Conservation (phyloP, 1,140 invertebrate genomes). For the Penaeus japonicus region DNA sequence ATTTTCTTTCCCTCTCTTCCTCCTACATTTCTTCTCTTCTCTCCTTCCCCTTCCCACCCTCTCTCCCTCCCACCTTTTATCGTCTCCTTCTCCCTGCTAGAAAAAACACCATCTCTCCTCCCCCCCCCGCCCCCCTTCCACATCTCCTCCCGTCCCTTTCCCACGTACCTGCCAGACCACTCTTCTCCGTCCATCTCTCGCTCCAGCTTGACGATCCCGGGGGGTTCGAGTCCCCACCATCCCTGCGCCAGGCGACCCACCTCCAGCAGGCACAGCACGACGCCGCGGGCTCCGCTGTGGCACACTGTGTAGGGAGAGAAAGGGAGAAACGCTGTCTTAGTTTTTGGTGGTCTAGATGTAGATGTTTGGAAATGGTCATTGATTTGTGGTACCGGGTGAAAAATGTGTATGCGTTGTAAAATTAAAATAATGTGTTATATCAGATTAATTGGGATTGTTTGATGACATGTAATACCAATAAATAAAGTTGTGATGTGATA, state of each 20-base stretch:
- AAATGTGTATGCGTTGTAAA: no score
- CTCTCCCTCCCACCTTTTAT: slow-evolving; percentile 64
- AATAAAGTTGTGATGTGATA: no score
- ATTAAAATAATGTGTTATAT: no score
- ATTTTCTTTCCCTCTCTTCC: neutral
- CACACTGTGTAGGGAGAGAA: slow-evolving; percentile 70
- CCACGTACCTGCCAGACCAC: slow-evolving; percentile 63
- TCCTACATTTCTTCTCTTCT: neutral
- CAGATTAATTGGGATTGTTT: no score
- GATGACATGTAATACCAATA: no score
- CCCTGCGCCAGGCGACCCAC: slow-evolving; percentile 80
- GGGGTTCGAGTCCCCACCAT: slow-evolving; percentile 81
- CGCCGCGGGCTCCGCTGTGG: slow-evolving; percentile 81
- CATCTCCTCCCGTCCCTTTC: slow-evolving; percentile 60
- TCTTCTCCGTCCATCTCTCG: slow-evolving; percentile 78
- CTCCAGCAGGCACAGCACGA: slow-evolving; percentile 88
- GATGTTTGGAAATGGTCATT: no score
- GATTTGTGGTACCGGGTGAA: no score
- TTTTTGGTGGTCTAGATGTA: neutral
- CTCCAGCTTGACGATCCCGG: slow-evolving; percentile 87
- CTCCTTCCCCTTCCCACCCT: neutral
- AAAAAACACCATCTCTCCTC: neutral
- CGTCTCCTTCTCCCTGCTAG: slow-evolving; percentile 67
- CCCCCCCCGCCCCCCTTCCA: neutral
- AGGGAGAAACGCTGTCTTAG: neutral